Conservation (phyloP, 1,140 invertebrate genomes). For the Sitophilus oryzae region DNA sequence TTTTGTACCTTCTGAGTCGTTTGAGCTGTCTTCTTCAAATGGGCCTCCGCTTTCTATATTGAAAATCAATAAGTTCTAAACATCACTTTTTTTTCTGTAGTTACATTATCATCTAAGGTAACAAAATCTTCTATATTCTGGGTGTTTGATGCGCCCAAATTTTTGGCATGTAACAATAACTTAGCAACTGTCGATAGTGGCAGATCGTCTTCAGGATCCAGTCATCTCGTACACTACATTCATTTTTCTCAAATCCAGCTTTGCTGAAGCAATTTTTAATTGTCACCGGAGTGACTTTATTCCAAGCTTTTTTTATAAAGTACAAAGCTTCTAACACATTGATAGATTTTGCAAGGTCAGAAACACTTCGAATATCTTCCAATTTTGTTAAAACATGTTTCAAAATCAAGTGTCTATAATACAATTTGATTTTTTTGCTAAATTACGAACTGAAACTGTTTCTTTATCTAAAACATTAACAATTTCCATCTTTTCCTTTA, state of each 20-base stretch:
- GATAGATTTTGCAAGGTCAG: slow-evolving; percentile 12
- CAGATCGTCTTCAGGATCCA: slow-evolving; percentile 18
- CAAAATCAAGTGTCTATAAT: slow-evolving; percentile 33
- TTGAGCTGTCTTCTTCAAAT: background rate
- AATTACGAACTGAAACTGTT: too few relatives aligned
- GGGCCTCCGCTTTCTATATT: background rate
- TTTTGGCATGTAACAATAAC: background rate
- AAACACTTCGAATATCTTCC: slow-evolving; percentile 11
- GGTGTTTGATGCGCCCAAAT: slow-evolving; percentile 7
- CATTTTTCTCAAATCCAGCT: slow-evolving; percentile 13
- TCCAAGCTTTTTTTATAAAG: slow-evolving; percentile 12
- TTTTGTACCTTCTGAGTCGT: background rate
- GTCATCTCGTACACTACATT: slow-evolving; percentile 10
- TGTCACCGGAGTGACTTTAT: slow-evolving; percentile 3
- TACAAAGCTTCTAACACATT: slow-evolving; percentile 18
- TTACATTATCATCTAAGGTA: background rate
- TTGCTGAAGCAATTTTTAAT: slow-evolving; percentile 14
- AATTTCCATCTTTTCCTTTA: too few relatives aligned
- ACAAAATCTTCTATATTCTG: slow-evolving; percentile 3
- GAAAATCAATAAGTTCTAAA: slow-evolving; percentile 5
- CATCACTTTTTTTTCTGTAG: slow-evolving; percentile 16
- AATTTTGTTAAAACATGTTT: slow-evolving; percentile 29
- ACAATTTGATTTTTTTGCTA: slow-evolving; percentile 39
- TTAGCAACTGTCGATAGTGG: slow-evolving; percentile 6
- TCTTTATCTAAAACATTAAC: too few relatives aligned